A percentile compares a stretch with the other conserved stretches of the same genome.
Evolutionary conservation across 1,140 invertebrate species (phyloP).

Genomic region (Drosophila kikkawai): DNA sequence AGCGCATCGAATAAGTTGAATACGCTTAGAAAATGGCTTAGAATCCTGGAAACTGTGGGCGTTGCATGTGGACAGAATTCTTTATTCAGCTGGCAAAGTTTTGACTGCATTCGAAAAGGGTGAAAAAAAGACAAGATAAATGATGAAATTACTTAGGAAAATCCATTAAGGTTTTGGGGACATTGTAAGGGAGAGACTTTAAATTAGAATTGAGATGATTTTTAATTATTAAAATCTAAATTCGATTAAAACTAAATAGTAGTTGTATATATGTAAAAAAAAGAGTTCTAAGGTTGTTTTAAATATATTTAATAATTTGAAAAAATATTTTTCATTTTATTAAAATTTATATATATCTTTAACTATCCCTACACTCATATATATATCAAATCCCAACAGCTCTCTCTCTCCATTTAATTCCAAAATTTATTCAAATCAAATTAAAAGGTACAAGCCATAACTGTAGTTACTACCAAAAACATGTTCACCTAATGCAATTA

Average conservation of each 20-base stretch:
- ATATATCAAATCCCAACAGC: background rate
- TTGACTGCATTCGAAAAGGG: constrained; percentile 10
- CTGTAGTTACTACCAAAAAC: background rate
- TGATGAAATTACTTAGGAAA: constrained; percentile 25
- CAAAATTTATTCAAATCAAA: constrained; percentile 7
- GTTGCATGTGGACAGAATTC: constrained; percentile 18
- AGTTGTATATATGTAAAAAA: background rate
- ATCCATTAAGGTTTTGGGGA: background rate
- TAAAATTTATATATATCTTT: too few relatives aligned
- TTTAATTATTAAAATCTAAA: background rate
- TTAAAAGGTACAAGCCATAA: background rate
- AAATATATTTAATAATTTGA: too few relatives aligned
- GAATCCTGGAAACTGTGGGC: constrained; percentile 32
- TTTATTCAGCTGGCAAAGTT: constrained; percentile 26
- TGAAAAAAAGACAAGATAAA: constrained; percentile 29
- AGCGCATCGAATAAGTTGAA: constrained; percentile 66
- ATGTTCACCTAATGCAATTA: constrained; percentile 16
- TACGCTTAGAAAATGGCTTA: constrained; percentile 40
- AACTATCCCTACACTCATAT: too few relatives aligned
- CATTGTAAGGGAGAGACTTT: background rate
- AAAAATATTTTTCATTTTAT: too few relatives aligned
- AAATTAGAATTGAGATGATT: background rate
- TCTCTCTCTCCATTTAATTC: background rate
- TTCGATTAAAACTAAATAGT: background rate
- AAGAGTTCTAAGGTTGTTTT: too few relatives aligned